Base-by-base conservation (phyloP, 2,797 vertebrate species). In the Nasua narica region DNA sequence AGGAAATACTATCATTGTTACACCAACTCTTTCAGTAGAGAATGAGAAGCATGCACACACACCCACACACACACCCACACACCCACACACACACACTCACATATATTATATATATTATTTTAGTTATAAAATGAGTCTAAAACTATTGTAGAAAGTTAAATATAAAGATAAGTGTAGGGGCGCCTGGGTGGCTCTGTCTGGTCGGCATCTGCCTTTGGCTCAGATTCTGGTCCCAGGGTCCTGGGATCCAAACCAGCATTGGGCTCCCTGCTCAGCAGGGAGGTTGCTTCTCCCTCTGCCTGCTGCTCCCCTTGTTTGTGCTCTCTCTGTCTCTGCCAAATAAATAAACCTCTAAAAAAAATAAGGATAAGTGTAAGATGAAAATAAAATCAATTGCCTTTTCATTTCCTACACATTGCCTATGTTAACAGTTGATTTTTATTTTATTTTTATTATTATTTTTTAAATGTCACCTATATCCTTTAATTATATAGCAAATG, bases 11-110 rank as follows among this genome's bases (percentile, higher is more conserved):
- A 37, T 19, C 27, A 4, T 52, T 58, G 13, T 43, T 60, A 43
- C 15, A 90, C 1, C 7, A 16, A 27, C 0, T 0, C 7, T 84
- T 83, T 32, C 7, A 32, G 14, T 18, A 92, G 9, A 91, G 19
- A 43, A 52, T 91, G 9, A n/a, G 23, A 70, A 52, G 40, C 25
- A 4, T 0, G 0, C 16, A 21, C 2, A 3, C 16, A 35, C 11
- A n/a, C 32, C 5, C 52, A 52, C 3, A 15, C 15, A 52, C 10
- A 43, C 25, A 5, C 52, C n/a, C 62, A 27, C 58, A 58, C 56
- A 62, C 8, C 4, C 54, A 3, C 23, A 4, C 54, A 0, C 50
- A 0, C 52, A n/a, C n/a, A n/a, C n/a, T n/a, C n/a, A n/a, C n/a
- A n/a, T n/a, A n/a, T n/a, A n/a, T 54, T 18, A 48, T 9, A 67